phyloP scores from a whole-genome alignment of 2,113 vertebrate species.

The Varanus salvator region DNA sequence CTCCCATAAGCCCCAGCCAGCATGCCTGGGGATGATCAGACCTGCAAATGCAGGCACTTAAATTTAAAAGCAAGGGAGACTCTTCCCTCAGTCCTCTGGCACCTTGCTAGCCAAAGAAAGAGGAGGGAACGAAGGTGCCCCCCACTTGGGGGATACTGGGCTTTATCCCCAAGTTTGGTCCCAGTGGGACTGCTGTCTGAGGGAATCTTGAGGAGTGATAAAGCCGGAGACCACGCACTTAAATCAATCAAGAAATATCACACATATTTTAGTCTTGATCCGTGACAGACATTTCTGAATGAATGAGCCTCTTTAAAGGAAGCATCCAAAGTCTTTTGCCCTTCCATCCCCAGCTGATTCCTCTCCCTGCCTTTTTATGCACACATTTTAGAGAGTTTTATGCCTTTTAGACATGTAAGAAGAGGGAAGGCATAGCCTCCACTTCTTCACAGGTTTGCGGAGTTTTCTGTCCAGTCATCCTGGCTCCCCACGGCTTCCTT shows the following conservation, averaged over 20 bases:
- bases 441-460: not conserved
- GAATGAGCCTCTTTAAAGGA: not conserved
- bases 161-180: not conserved
- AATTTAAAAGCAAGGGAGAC: no score
- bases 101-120: not conserved
- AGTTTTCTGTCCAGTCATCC: slow-evolving; percentile 5
- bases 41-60: no score
- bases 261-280: not conserved
- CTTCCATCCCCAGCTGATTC: no score
- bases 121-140: no score
- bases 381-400: not conserved
- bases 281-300: not conserved
- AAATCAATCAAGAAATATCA: not conserved
- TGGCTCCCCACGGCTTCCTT: not conserved
- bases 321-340: not conserved
- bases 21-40: no score
- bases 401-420: not conserved
- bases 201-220: not conserved
- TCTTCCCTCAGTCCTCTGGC: not conserved
- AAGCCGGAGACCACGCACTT: not conserved
- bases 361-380: not conserved
- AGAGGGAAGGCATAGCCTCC: not conserved
- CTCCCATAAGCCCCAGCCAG: no score
- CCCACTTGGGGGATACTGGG: not conserved
- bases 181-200: not conserved